Conservation (phyloP, 2,888 invertebrate species). For the Ochropleura leucogaster region DNA sequence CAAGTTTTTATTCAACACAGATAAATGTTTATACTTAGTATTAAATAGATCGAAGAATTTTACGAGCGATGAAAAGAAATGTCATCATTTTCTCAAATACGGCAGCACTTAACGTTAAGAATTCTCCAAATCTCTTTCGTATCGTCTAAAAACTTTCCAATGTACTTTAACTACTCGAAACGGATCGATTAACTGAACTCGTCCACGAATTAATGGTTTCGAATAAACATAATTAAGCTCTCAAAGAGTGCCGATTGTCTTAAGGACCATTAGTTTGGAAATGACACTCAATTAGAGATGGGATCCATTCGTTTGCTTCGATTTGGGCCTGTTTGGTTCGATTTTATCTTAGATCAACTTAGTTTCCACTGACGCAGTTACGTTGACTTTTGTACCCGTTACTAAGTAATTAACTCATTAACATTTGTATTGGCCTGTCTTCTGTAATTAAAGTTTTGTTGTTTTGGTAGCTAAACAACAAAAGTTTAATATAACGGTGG, state of each 20-base stretch:
- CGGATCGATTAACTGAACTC: slow-evolving; percentile 83
- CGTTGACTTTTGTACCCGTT: background rate
- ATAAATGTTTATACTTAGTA: slow-evolving; percentile 53
- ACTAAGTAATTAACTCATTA: slow-evolving; percentile 27
- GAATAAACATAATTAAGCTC: slow-evolving; percentile 88
- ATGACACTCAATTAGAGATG: slow-evolving; percentile 84
- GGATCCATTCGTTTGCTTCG: slow-evolving; percentile 72
- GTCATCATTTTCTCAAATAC: slow-evolving; percentile 73
- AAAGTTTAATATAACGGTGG: no score
- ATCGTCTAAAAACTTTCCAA: slow-evolving; percentile 76
- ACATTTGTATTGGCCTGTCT: slow-evolving; percentile 9
- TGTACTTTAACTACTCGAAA: slow-evolving; percentile 74
- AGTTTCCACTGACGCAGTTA: slow-evolving; percentile 14
- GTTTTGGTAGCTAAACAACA: background rate
- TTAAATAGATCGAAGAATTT: slow-evolving; percentile 67
- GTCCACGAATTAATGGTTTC: slow-evolving; percentile 83
- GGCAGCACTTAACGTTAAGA: slow-evolving; percentile 71
- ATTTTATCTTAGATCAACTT: slow-evolving; percentile 46
- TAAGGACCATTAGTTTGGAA: slow-evolving; percentile 79
- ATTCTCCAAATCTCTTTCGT: slow-evolving; percentile 66
- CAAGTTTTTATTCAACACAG: slow-evolving; percentile 51
- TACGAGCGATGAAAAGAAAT: slow-evolving; percentile 74
- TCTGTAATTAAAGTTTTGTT: slow-evolving; percentile 4
- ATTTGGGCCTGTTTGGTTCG: slow-evolving; percentile 49
- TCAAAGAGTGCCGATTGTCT: slow-evolving; percentile 86